Evolutionary conservation across 2,797 vertebrate species (phyloP).

Genomic region (Paedocypris micromegethes): DNA sequence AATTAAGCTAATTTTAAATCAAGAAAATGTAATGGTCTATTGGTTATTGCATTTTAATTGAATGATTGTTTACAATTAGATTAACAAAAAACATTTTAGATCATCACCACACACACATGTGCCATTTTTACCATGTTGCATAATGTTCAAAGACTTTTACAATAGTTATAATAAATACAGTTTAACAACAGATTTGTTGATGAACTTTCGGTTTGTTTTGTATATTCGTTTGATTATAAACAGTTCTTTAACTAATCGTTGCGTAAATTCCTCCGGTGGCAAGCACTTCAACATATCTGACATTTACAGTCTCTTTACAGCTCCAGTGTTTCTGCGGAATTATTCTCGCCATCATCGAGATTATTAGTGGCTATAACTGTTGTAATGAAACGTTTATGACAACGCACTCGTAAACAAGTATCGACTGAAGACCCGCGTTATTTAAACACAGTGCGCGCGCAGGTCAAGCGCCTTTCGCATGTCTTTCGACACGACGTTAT

Average conservation of each 20-base stretch:
- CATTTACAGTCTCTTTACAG: constrained; percentile 67
- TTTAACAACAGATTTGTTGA: neutral
- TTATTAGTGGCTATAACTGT: constrained; percentile 67
- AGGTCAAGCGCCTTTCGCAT: constrained; percentile 7
- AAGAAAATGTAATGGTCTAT: too few relatives aligned
- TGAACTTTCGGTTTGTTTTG: neutral
- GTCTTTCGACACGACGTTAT: neutral
- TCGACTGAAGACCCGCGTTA: constrained; percentile 56
- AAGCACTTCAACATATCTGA: constrained; percentile 54
- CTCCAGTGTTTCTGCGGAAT: constrained; percentile 70
- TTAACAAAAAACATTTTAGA: too few relatives aligned
- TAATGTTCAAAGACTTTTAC: too few relatives aligned
- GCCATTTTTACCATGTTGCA: too few relatives aligned
- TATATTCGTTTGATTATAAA: neutral
- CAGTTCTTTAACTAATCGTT: constrained; percentile 19
- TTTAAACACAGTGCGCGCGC: constrained; percentile 27
- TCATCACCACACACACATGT: too few relatives aligned
- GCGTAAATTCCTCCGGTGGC: constrained; percentile 53
- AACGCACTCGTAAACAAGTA: constrained; percentile 68
- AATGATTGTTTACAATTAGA: too few relatives aligned
- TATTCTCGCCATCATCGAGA: constrained; percentile 62
- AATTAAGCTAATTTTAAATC: too few relatives aligned
- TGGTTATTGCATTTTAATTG: too few relatives aligned
- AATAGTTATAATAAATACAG: neutral
- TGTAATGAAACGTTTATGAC: constrained; percentile 75